phyloP scores from a whole-genome alignment of 2,797 vertebrate species.

The Perodicticus potto region DNA sequence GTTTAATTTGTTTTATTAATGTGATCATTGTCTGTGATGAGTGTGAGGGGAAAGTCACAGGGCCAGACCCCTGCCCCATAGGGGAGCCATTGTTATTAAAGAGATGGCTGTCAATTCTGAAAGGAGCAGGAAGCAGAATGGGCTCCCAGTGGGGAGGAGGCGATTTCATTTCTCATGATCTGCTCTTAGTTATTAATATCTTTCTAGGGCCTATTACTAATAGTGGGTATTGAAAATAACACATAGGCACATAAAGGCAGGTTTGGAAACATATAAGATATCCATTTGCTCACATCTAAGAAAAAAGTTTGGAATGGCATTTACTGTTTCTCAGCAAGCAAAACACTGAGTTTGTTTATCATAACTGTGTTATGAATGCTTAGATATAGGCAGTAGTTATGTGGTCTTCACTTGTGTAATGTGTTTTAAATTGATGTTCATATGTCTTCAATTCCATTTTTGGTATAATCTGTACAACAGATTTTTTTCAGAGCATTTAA shows the following conservation, averaged over 20 bases:
- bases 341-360: neutral
- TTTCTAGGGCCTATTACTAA: neutral
- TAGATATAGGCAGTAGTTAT: rapidly evolving
- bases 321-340: neutral
- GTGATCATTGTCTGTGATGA: neutral
- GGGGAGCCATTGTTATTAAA: neutral
- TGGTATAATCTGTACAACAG: neutral
- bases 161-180: neutral
- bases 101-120: neutral
- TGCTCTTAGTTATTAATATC: neutral
- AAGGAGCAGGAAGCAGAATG: neutral
- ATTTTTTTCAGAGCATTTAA: neutral
- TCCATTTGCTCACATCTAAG: neutral
- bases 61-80: neutral
- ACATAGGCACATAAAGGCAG: neutral
- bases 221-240: neutral
- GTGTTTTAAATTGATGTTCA: neutral
- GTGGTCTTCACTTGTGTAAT: neutral
- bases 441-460: neutral
- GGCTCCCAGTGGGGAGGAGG: neutral
- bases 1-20: neutral
- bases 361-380: neutral
- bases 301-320: neutral
- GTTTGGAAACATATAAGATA: too few species aligned
- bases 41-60: neutral